Percentiles rank a stretch among this genome's conserved stretches.
Conservation (phyloP, 2,888 invertebrate species). For the Hydrotaea cyrtoneurina region DNA sequence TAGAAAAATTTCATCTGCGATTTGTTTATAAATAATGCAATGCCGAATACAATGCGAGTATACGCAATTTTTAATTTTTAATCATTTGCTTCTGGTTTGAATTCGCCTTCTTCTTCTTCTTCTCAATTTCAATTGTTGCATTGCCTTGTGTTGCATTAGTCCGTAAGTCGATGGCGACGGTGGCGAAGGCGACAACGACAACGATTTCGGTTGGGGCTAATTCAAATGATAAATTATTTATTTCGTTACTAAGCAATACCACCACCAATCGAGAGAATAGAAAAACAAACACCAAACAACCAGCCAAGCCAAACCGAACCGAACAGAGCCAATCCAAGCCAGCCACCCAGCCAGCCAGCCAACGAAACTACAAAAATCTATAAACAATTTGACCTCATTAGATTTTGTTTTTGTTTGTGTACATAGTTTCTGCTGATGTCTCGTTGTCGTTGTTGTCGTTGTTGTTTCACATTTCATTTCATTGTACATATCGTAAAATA, state of each 20-base stretch:
- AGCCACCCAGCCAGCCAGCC: no score
- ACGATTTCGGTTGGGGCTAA: neutral
- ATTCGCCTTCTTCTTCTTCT: neutral
- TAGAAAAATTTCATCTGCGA: neutral
- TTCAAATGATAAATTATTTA: constrained; percentile 15
- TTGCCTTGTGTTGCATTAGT: neutral
- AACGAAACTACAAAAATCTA: constrained; percentile 27
- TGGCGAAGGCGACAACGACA: neutral
- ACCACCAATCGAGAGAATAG: constrained; percentile 4
- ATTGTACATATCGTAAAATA: constrained; percentile 5
- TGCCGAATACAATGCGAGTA: neutral
- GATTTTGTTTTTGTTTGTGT: constrained; percentile 22
- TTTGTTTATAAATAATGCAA: neutral
- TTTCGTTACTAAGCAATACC: constrained; percentile 11
- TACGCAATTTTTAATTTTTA: constrained; percentile 2
- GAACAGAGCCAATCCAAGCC: no score
- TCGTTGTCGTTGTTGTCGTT: constrained; percentile 16
- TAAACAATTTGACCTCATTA: constrained; percentile 55
- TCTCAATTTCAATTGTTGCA: neutral
- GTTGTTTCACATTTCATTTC: constrained; percentile 3
- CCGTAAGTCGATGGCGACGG: neutral
- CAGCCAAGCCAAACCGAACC: no score
- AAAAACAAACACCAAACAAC: constrained; percentile 6
- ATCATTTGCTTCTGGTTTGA: neutral
- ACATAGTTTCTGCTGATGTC: neutral